These are phyloP conservation scores for Luehdorfia chinensis DNA, from an alignment of 1,140 invertebrate species.

Conservation along the genomic window DNA sequence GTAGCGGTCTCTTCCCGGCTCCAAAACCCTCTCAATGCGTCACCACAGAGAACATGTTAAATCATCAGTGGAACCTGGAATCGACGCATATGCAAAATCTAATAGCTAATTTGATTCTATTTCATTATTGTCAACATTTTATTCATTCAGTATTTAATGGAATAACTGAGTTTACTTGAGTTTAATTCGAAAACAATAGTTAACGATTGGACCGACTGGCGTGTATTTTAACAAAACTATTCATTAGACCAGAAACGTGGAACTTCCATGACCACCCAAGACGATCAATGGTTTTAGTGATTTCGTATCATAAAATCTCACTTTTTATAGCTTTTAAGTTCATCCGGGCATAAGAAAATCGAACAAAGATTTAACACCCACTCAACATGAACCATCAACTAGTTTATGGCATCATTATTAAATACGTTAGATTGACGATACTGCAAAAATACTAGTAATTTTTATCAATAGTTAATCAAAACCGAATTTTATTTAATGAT, in stretches of 20 bases:
- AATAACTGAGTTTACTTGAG: slow-evolving; percentile 30
- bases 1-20: no score
- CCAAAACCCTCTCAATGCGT: no score
- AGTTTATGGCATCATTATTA: slow-evolving; percentile 32
- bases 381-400: slow-evolving; percentile 37
- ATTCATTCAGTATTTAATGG: no score
- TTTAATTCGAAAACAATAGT: slow-evolving; percentile 39
- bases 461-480: no score
- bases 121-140: no score
- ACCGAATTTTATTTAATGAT: no score
- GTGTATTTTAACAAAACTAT: slow-evolving; percentile 39
- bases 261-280: slow-evolving; percentile 64
- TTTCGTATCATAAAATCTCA: slow-evolving; percentile 67
- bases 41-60: no score
- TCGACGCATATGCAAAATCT: no score
- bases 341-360: slow-evolving; percentile 41
- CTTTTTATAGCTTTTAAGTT: slow-evolving; percentile 55
- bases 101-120: no score
- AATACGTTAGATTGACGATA: no score
- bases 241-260: slow-evolving; percentile 49
- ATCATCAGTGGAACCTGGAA: no score
- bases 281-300: slow-evolving; percentile 62
- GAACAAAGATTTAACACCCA: slow-evolving; percentile 62
- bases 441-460: no score
- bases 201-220: slow-evolving; percentile 39